Base-by-base conservation (phyloP, 1,140 invertebrate genomes). In the Macrocentrus cingulum region DNA sequence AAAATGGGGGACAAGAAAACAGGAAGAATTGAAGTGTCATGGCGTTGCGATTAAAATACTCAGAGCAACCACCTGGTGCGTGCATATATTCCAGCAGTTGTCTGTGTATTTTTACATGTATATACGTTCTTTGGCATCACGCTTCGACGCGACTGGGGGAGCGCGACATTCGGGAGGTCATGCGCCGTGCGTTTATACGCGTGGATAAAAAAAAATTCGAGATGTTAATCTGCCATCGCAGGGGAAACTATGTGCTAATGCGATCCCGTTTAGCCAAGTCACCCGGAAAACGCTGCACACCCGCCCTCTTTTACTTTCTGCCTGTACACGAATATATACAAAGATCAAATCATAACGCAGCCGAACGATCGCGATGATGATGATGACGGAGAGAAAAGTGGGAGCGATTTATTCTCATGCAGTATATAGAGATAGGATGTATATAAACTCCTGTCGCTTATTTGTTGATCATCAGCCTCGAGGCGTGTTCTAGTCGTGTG, bases 241-340 rank as follows among this genome's bases (percentile, higher is more conserved):
- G 73, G 68, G 71, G 66, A 66, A 71, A 75, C 67, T 74, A 69
- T 71, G 75, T 72, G 74, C 74, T 79, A 80, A 80, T 80, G 76
- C 75, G 71, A 79, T 80, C 77, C 76, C 70, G 73, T 80, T 80
- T 80, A 80, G 77, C 64, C 76, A 80, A 80, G 77, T 80, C 75
- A 78, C 53, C 71, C 75, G 77, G 74, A 80, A 80, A 80, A 76
- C 76, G 75, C n/a, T n/a, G 72, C 66, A 72, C 74, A 76, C 70
- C 71, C 76, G 74, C 67, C 68, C 70, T n/a, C n/a, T n/a, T n/a
- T n/a, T n/a, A n/a, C n/a, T n/a, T n/a, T n/a, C n/a, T 61, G 62
- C 49, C 68, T 67, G 61, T 57, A 61, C 62, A 29, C 37, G 29
- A 37, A 48, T 29, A 19, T 18, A 46, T n/a, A 39, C 16, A 58